phyloP scores from a whole-genome alignment of 2,797 vertebrate genomes.

The Tiaroga cobitis region DNA sequence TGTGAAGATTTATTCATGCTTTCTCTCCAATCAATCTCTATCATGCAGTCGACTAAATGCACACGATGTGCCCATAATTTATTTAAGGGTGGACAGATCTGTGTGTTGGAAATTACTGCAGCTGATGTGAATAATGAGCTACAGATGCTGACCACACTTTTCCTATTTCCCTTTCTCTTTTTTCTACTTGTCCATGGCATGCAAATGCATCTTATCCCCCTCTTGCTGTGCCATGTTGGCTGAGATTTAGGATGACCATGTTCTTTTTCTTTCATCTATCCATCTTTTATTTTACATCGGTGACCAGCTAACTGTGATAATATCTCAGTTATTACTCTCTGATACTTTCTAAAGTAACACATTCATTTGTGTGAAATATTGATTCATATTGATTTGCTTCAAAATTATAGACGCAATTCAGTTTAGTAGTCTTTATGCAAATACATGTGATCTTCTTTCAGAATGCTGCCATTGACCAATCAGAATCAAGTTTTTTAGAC shows the following conservation, averaged over 20 bases:
- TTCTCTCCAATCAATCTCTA: constrained; percentile 55
- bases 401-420: neutral
- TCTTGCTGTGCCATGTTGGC: constrained; percentile 27
- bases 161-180: constrained; percentile 35
- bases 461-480: neutral
- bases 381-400: neutral
- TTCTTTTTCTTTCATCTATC: constrained; percentile 7
- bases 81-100: constrained; percentile 81
- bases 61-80: constrained; percentile 76
- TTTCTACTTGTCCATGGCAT: constrained; percentile 54
- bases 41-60: constrained; percentile 64
- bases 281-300: constrained; percentile 8
- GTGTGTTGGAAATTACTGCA: constrained; percentile 74
- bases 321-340: neutral
- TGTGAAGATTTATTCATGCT: constrained; percentile 29
- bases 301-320: constrained; percentile 2
- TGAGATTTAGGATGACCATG: constrained; percentile 44
- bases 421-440: neutral
- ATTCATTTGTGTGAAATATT: neutral
- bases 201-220: constrained; percentile 57
- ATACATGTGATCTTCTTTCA: neutral
- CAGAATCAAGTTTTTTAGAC: neutral
- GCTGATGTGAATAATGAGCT: constrained; percentile 72
- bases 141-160: constrained; percentile 58
- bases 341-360: neutral